phyloP scores from a whole-genome alignment of 2,888 invertebrate species.

The Mylabris sibirica region DNA sequence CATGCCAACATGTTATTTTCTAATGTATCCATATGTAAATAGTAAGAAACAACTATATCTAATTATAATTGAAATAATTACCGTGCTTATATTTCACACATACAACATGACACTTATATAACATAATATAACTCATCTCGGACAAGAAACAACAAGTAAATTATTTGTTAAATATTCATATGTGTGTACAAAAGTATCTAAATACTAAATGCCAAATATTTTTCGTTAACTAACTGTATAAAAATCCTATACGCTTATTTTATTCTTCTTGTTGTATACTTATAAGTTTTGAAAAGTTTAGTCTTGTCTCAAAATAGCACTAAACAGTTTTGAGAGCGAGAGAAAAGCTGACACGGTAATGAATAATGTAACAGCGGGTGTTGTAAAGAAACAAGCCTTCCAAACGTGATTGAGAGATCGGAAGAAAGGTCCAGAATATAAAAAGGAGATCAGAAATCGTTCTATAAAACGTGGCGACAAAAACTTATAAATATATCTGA shows the following conservation, averaged over 20 bases:
- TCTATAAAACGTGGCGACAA: conserved; percentile 57
- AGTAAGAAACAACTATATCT: conserved; percentile 24
- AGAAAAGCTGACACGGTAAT: conserved; percentile 52
- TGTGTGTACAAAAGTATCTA: conserved; percentile 4
- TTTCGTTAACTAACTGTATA: conserved; percentile 28
- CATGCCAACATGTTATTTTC: background rate
- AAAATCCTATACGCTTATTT: conserved; percentile 28
- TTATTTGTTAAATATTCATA: conserved; percentile 22
- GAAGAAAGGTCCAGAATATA: conserved; percentile 61
- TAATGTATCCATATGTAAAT: conserved; percentile 7
- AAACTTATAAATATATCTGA: conserved; percentile 61
- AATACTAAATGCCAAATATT: conserved; percentile 23
- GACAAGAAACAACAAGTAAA: conserved; percentile 5
- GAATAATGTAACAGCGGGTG: conserved; percentile 62
- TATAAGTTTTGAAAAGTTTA: conserved; percentile 28
- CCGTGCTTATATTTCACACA: conserved; percentile 10
- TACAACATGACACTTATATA: background rate
- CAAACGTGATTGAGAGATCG: conserved; percentile 62
- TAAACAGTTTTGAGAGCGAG: conserved; percentile 39
- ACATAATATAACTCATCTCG: background rate
- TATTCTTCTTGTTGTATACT: conserved; percentile 17
- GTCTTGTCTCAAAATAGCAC: conserved; percentile 47
- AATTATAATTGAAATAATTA: conserved; percentile 33
- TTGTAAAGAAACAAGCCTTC: conserved; percentile 62
- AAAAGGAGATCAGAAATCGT: conserved; percentile 64